Base-by-base conservation (phyloP, 2,797 vertebrate species). In the Halcyon chelicuti region DNA sequence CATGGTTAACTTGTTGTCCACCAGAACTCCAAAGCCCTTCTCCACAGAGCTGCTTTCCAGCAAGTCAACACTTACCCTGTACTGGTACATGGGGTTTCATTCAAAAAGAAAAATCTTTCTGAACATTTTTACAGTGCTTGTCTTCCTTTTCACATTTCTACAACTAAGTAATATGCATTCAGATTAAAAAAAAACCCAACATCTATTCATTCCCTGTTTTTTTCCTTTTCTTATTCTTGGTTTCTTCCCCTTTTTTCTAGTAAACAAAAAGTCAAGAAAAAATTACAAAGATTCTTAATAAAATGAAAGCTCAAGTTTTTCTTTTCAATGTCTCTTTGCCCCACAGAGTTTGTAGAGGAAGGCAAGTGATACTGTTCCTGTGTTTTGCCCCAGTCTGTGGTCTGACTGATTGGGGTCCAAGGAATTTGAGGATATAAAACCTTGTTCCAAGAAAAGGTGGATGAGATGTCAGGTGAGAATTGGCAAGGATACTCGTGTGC, bases 361-460 rank as follows among this genome's bases (percentile, higher is more conserved):
- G 55, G 67, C 21, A 1, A 74, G 57, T 33, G 60, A 40, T 68
- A 49, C 37, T 78, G n/a, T 60, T 89, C 72, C 81, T 13, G 0
- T 47, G 72, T 65, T 77, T 44, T 91, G 49, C 66, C 49, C 57
- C 25, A 3, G 13, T 40, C 85, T 90, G 70, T 71, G 90, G 76
- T 60, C 65, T 88, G 67, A 67, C 65, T 96, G 91, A 92, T 47
- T 61, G 51, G 42, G 39, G 57, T 88, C 84, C 68, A 89, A 88
- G 86, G 66, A 93, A 87, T 93, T 1, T 67, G 52, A 92, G 67
- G 35, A 52, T 83, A 71, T 63, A 93, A 84, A 81, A 86, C 31
- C 17, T 90, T 37, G 1, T 91, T 86, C 86, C 71, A 91, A 81
- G 86, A 54, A 80, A 76, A 87, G 81, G 62, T 73, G 61, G 73